phyloP scores from a whole-genome alignment of 2,888 invertebrate species.

The Schrankia costaestrigalis region DNA sequence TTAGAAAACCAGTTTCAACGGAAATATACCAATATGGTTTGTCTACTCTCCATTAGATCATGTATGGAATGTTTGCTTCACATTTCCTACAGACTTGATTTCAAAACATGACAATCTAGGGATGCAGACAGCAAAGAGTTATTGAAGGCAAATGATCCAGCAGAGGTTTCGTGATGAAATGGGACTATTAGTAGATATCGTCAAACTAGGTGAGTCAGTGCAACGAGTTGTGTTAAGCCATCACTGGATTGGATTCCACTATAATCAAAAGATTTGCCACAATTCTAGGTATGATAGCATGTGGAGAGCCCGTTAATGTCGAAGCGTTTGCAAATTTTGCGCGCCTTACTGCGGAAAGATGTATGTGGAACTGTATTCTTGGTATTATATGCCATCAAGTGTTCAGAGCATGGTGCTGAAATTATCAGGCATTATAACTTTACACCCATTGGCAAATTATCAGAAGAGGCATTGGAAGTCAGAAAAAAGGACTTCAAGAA shows the following conservation, averaged over 20 bases:
- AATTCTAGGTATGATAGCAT: slow-evolving; percentile 2
- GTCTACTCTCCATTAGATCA: slow-evolving; percentile 16
- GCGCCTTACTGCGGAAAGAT: slow-evolving; percentile 4
- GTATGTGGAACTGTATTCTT: too few relatives aligned
- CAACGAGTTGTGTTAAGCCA: background rate
- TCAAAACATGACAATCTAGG: slow-evolving; percentile 16
- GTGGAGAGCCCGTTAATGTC: slow-evolving; percentile 8
- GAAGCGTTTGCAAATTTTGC: slow-evolving; percentile 3
- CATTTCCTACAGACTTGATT: slow-evolving; percentile 10
- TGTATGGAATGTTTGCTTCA: slow-evolving; percentile 17
- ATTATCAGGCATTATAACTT: too few relatives aligned
- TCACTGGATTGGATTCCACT: background rate
- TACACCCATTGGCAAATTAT: slow-evolving; percentile 5
- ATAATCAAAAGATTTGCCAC: background rate
- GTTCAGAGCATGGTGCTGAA: too few relatives aligned
- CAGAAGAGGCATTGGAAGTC: slow-evolving; percentile 3
- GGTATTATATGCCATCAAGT: too few relatives aligned
- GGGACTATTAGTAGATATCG: slow-evolving; percentile 4
- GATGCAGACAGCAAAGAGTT: slow-evolving; percentile 10
- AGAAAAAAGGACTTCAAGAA: too few relatives aligned
- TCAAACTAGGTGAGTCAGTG: slow-evolving; percentile 33
- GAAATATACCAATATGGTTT: slow-evolving; percentile 6
- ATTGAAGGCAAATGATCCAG: slow-evolving; percentile 7
- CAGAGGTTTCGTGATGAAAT: slow-evolving; percentile 5
- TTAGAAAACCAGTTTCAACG: too few relatives aligned